A percentile compares a stretch with the other conserved stretches of the same genome.
Evolutionary conservation across 2,113 vertebrate genomes (phyloP).

Genomic region (Bambusicola thoracicus): DNA sequence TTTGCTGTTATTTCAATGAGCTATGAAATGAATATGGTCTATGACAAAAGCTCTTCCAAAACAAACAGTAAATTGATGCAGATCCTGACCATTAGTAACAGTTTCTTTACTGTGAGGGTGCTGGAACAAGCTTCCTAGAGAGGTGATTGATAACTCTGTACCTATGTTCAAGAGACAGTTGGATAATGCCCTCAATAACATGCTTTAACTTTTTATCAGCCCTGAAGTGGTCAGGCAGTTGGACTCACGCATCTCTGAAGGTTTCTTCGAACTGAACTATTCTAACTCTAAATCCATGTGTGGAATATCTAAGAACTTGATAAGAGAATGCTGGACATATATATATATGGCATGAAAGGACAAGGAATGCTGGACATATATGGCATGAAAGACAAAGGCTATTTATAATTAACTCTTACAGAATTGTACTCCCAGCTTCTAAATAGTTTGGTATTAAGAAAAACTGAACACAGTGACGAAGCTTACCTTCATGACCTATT

Average conservation of each 20-base stretch:
- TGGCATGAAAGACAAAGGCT: background rate
- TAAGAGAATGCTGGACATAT: background rate
- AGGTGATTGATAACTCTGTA: background rate
- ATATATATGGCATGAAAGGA: background rate
- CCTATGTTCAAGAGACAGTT: background rate
- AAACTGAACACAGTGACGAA: background rate
- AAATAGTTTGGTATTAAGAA: background rate
- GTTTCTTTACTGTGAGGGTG: background rate
- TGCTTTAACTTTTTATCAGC: background rate
- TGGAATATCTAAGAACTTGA: background rate
- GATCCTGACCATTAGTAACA: background rate
- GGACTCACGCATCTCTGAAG: background rate
- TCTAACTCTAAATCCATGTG: background rate
- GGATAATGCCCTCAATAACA: background rate
- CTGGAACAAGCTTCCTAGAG: background rate
- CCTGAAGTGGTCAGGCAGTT: background rate
- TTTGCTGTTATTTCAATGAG: fast-evolving
- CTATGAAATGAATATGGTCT: background rate
- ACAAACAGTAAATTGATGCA: background rate
- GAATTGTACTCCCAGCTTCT: background rate
- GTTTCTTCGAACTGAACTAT: background rate
- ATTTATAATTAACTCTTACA: background rate
- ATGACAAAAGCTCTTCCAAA: background rate
- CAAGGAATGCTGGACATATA: background rate
- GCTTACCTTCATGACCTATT: background rate